phyloP scores from a whole-genome alignment of 2,888 invertebrate species.

The Rhagophthalmus giganteus region DNA sequence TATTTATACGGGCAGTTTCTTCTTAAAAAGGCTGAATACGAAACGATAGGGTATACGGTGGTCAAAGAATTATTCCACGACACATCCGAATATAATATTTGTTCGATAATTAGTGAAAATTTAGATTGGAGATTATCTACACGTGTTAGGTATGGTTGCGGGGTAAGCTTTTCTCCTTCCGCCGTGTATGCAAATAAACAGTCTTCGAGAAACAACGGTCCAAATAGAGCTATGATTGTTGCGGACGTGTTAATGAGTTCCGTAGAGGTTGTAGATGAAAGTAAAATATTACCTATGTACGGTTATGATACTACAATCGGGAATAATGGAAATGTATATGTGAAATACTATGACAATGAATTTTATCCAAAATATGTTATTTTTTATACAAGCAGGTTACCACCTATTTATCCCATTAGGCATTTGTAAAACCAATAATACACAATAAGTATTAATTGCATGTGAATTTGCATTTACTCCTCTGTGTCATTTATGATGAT shows the following conservation, averaged over 20 bases:
- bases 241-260: conserved; percentile 44
- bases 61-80: conserved; percentile 41
- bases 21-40: conserved; percentile 41
- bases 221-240: conserved; percentile 43
- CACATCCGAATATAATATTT: conserved; percentile 37
- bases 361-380: conserved; percentile 48
- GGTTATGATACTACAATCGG: conserved; percentile 46
- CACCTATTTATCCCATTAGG: too few species aligned
- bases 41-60: conserved; percentile 24
- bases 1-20: conserved; percentile 40
- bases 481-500: too few species aligned
- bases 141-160: conserved; percentile 42
- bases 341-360: too few species aligned
- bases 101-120: conserved; percentile 42
- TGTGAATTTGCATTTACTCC: too few species aligned
- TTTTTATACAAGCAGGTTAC: conserved; percentile 35
- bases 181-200: conserved; percentile 41
- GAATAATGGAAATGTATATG: conserved; percentile 41
- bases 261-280: conserved; percentile 22
- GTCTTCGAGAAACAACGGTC: conserved; percentile 36
- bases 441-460: too few species aligned
- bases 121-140: conserved; percentile 44
- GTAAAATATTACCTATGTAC: conserved; percentile 35
- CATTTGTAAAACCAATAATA: too few species aligned
- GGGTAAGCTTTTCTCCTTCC: conserved; percentile 45